These are phyloP conservation scores for Mythimna loreyi DNA, from an alignment of 2,888 invertebrate species.

Conservation along the genomic window DNA sequence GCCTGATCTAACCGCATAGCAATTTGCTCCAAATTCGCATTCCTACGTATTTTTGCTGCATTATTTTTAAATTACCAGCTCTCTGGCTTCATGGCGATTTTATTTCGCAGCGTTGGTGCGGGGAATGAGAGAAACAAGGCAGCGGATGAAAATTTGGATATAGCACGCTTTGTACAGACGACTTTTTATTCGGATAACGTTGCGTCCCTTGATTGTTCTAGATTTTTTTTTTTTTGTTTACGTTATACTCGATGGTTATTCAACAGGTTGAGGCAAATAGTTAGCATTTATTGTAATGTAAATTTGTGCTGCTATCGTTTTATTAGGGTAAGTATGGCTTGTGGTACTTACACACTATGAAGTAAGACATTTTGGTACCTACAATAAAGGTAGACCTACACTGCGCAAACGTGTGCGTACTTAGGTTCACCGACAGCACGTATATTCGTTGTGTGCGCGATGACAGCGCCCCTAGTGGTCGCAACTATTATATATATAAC, in stretches of 20 bases:
- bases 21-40: conserved; percentile 83
- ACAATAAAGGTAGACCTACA: too few relatives aligned
- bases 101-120: conserved; percentile 84
- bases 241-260: conserved; percentile 15
- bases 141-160: conserved; percentile 80
- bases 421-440: too few relatives aligned
- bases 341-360: too few relatives aligned
- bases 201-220: conserved; percentile 65
- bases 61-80: conserved; percentile 88
- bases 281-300: neutral
- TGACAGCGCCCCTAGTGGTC: too few relatives aligned
- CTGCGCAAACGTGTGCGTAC: too few relatives aligned
- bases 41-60: conserved; percentile 85
- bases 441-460: too few relatives aligned
- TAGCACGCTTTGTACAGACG: conserved; percentile 62
- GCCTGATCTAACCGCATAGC: conserved; percentile 75
- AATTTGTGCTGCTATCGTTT: neutral
- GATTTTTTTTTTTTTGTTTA: conserved; percentile 57
- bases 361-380: too few relatives aligned
- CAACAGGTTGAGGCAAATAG: neutral
- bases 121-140: conserved; percentile 87
- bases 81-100: conserved; percentile 86
- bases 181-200: conserved; percentile 65
- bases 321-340: neutral
- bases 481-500: too few relatives aligned